Conservation (phyloP, 1,140 invertebrate species). For the Drosophila lacteicornis region DNA sequence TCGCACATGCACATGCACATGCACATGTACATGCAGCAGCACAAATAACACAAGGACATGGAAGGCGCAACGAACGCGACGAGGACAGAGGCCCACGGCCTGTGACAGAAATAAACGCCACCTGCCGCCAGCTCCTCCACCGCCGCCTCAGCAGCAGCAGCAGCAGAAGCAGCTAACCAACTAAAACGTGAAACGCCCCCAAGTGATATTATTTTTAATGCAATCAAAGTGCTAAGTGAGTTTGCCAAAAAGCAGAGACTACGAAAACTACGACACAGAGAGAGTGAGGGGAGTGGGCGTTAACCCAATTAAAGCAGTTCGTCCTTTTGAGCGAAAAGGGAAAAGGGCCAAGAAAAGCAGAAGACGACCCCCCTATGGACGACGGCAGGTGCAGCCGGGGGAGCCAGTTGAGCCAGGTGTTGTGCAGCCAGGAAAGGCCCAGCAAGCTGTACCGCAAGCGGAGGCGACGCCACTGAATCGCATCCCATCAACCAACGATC, state of each 20-base stretch:
- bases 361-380: constrained; percentile 56
- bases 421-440: constrained; percentile 40
- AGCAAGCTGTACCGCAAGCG: constrained; percentile 55
- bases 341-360: constrained; percentile 1
- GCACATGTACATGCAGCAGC: constrained; percentile 31
- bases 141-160: constrained; percentile 13
- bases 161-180: constrained; percentile 41
- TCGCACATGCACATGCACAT: constrained; percentile 25
- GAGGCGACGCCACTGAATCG: constrained; percentile 54
- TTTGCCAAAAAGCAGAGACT: constrained; percentile 58
- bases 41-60: constrained; percentile 81
- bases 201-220: constrained; percentile 73
- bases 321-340: constrained; percentile 46
- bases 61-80: constrained; percentile 69
- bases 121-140: constrained; percentile 32
- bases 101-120: constrained; percentile 60
- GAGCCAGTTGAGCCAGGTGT: constrained; percentile 29
- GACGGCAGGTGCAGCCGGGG: constrained; percentile 28
- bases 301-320: constrained; percentile 78
- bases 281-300: constrained; percentile 28
- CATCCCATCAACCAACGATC: constrained; percentile 60
- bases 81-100: constrained; percentile 59
- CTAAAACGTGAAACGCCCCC: constrained; percentile 47
- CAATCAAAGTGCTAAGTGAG: constrained; percentile 75
- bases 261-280: constrained; percentile 16